A percentile compares a stretch with the other conserved stretches of the same genome.
Conservation (phyloP, 2,888 invertebrate species). For the Drosophila peninsularis region DNA sequence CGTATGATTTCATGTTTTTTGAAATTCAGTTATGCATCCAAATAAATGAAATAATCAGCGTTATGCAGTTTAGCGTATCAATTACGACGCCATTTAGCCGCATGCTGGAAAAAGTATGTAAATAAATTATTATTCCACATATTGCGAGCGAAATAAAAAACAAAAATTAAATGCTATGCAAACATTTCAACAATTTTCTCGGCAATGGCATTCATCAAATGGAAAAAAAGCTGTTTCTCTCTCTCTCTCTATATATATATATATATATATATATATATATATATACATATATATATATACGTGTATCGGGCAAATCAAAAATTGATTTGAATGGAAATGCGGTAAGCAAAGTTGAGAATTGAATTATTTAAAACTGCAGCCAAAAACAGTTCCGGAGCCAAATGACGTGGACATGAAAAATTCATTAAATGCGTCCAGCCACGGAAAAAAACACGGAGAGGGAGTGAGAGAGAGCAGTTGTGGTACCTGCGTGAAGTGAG, state of each 20-base stretch:
- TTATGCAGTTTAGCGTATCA: constrained; percentile 78
- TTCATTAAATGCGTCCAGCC: constrained; percentile 73
- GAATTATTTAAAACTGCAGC: constrained; percentile 65
- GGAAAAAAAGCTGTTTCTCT: not conserved
- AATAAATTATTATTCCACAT: constrained; percentile 67
- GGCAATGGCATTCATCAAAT: constrained; percentile 25
- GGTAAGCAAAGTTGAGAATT: constrained; percentile 70
- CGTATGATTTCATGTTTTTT: not conserved
- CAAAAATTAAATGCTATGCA: constrained; percentile 27
- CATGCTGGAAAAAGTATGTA: constrained; percentile 49
- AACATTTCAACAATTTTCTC: constrained; percentile 18
- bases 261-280: not conserved
- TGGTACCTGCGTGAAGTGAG: not conserved
- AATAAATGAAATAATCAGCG: constrained; percentile 73
- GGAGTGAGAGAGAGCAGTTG: constrained; percentile 24
- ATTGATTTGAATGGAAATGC: constrained; percentile 75
- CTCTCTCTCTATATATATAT: not conserved
- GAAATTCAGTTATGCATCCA: constrained; percentile 57
- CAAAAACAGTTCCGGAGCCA: constrained; percentile 23
- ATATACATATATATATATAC: not conserved
- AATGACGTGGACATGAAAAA: constrained; percentile 67
- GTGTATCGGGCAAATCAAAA: constrained; percentile 59
- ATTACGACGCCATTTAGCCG: constrained; percentile 63
- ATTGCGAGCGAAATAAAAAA: constrained; percentile 25
- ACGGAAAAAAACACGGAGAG: constrained; percentile 33